Evolutionary conservation across 2,113 vertebrate genomes (phyloP), one percentile per base, ranked within the genome.

Genomic region (Gyps fulvus): DNA sequence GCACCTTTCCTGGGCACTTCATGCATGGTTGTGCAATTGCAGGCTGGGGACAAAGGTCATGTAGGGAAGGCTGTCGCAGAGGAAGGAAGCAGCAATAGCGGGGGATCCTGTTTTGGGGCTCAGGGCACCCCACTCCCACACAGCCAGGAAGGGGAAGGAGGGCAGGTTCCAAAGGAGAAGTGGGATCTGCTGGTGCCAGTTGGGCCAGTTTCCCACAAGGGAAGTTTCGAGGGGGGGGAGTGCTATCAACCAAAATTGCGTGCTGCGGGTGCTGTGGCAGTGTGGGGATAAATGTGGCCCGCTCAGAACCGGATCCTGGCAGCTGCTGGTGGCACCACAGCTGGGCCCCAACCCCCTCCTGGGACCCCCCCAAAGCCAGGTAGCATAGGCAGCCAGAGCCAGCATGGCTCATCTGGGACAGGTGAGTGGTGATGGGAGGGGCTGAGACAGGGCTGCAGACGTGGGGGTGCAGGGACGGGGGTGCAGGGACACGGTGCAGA

Each of bases 281-380:
- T 4, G 11, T 5, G 3, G 3, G 13, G 4, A 8, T 2, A 4
- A 10, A 1, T 0, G 10, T 2, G 11, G n/a, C 20, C 23, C 1
- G 3, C 42, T 21, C 13, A 6, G 58, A 50, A 32, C 45, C 6
- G 1, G 54, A 3, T 6, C 36, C 20, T 50, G 54, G 25, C 0
- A 47, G 31, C 12, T 43, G 57, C 59, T 45, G 58, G 12, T 16
- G 23, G 11, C 4, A 4, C 21, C 40, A 9, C 3, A 3, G 66
- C 45, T 70, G 73, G 2, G 7, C 7, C 47, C 38, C 7, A 2
- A 40, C 1, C 3, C 31, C 18, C 13, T 18, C 17, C n/a, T 10
- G 10, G 26, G 10, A 22, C 16, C 26, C 42, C 38, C 38, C 25
- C 29, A 77, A 38, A 62, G 10, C 22, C 38, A 7, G 5, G 1